A percentile compares a stretch with the other conserved stretches of the same genome.
Conservation (phyloP, 2,888 invertebrate species). For the Heliconius aoede region DNA sequence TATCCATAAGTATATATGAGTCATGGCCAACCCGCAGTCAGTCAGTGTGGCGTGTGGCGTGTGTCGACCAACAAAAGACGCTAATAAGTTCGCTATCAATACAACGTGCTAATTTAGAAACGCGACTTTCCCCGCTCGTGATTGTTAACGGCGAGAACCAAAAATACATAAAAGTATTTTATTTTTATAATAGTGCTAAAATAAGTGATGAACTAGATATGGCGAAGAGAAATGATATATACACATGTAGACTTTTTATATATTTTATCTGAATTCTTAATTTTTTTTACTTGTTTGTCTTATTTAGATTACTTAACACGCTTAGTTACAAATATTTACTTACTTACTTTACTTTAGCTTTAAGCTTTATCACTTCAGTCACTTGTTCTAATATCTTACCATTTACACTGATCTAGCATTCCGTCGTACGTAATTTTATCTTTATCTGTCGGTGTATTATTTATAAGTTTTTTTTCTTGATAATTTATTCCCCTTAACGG, state of each 20-base stretch:
- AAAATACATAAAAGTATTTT: slow-evolving; percentile 28
- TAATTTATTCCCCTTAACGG: background rate
- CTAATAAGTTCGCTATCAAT: slow-evolving; percentile 78
- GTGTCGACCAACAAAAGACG: slow-evolving; percentile 65
- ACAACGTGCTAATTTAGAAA: slow-evolving; percentile 64
- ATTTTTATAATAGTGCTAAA: slow-evolving; percentile 27
- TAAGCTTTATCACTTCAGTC: too few relatives aligned
- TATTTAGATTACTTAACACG: too few relatives aligned
- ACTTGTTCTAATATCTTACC: too few relatives aligned
- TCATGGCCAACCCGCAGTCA: slow-evolving; percentile 26
- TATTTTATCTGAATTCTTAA: background rate
- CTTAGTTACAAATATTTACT: too few relatives aligned
- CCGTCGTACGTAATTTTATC: too few relatives aligned
- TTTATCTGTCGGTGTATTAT: background rate
- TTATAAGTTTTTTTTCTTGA: background rate
- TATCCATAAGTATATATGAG: background rate
- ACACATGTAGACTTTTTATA: background rate
- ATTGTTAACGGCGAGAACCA: slow-evolving; percentile 52
- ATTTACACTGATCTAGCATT: too few relatives aligned
- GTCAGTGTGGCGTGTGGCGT: too few relatives aligned
- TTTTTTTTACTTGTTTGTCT: too few relatives aligned
- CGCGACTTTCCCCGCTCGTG: slow-evolving; percentile 58
- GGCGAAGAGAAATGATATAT: slow-evolving; percentile 3
- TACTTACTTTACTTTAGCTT: too few relatives aligned
- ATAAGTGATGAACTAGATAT: slow-evolving; percentile 4